Base-by-base conservation (phyloP, 2,797 vertebrate genomes). In the Arnoldichthys spilopterus region DNA sequence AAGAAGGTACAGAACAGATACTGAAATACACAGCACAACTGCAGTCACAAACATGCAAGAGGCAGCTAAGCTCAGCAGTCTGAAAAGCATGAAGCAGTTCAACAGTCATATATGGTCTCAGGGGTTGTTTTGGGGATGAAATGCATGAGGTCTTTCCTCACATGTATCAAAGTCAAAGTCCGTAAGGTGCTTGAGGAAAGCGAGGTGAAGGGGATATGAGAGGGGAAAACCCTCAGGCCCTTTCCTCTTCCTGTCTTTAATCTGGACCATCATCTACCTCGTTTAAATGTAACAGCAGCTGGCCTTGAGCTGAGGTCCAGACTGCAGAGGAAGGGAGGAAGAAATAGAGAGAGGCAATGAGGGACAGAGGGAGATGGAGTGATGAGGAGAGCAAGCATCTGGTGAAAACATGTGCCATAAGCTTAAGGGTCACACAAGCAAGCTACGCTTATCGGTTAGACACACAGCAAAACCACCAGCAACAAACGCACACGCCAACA, bases 271-370 rank as follows among this genome's bases (percentile, higher is more conserved):
- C 81, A 68, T 79, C 0, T 84, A 54, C 83, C 56, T 86, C 72
- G 22, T 84, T 84, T 86, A 83, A 72, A 37, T 86, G 86, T 89
- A 87, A 86, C 80, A 13, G 76, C 74, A 58, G 62, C 67, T 45
- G 77, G 86, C 84, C 89, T 85, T 85, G 86, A 84, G 90, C 89
- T 90, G 78, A 76, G 67, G 32, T 64, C 74, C 69, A 74, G 24
- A 71, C 43, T 51, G 67, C n/a, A 90, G 89, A 86, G 86, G 88
- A 84, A 72, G 80, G 24, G 84, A 78, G 73, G 13, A 9, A 72
- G 77, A 85, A 83, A 90, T 62, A 74, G 81, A 83, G 76, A 62
- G 34, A 81, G 91, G 87, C 89, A 87, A 87, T 72, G 86, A 89
- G 88, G 22, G 85, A 84, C 77, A 85, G 76, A 76, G 49, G 86